phyloP scores from a whole-genome alignment of 2,113 vertebrate species.

The Nothoprocta perdicaria region DNA sequence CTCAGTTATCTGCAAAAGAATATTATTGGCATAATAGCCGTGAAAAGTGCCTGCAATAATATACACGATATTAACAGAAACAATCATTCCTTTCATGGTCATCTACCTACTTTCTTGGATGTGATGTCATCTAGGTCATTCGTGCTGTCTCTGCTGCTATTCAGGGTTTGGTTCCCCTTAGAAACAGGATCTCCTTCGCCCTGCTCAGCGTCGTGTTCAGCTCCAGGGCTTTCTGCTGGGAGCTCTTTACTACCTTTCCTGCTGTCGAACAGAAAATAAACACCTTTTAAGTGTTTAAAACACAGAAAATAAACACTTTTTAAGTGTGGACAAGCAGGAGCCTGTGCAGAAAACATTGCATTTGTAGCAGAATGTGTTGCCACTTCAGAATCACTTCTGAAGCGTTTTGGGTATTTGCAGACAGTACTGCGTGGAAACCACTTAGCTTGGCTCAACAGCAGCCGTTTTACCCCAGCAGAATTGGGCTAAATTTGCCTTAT shows the following conservation, averaged over 20 bases:
- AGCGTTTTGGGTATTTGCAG: neutral
- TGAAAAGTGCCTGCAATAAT: neutral
- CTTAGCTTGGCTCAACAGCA: neutral
- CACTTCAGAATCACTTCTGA: neutral
- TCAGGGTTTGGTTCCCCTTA: neutral
- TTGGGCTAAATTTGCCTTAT: neutral
- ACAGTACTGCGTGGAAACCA: too few species aligned
- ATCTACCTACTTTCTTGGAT: conserved; percentile 82
- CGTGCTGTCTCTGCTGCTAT: neutral
- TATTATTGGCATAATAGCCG: neutral
- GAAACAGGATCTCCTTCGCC: neutral
- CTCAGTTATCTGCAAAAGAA: neutral
- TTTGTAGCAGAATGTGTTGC: neutral
- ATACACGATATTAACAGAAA: neutral
- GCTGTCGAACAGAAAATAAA: conserved; percentile 5
- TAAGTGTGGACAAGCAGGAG: neutral
- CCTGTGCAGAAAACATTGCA: neutral
- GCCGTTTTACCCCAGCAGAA: neutral
- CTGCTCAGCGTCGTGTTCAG: neutral
- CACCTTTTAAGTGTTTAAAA: too few species aligned
- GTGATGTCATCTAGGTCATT: conserved; percentile 66
- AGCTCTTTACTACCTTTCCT: neutral
- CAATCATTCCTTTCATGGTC: neutral
- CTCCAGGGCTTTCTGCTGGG: neutral
- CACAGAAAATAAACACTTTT: neutral